Base-by-base conservation (phyloP, 2,797 vertebrate genomes). In the Micromesistius poutassou region DNA sequence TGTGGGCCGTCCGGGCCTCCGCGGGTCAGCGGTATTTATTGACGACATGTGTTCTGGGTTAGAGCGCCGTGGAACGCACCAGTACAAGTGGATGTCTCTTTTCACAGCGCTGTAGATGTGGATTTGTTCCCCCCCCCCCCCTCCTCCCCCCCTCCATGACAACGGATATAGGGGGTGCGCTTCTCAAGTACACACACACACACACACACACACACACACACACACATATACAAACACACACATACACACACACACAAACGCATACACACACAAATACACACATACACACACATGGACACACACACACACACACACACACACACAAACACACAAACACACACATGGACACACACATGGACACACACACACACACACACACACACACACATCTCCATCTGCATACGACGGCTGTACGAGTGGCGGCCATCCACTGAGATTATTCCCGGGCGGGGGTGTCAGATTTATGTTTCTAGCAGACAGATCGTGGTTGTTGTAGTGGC, bases 11-110 rank as follows among this genome's bases (percentile, higher is more conserved):
- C 93, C 87, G 91, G 79, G 88, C 90, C 94, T 93, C 85, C 93
- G 92, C 86, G 94, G 94, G 94, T 96, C 95, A 95, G 81, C 86
- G 94, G 87, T 90, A 88, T 96, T 96, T 96, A 95, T 93, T 95
- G 94, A 91, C 93, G 90, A 95, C 97, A 98, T 98, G 96, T 98
- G 96, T 95, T 96, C 89, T 89, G 94, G 95, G 86, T 94, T 95
- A 96, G 94, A 96, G 86, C 89, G 90, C 91, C 91, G 88, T 87
- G 91, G 93, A 93, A 93, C 88, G 95, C 95, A 93, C 94, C 95
- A 96, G 95, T 95, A 93, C 94, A 95, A 96, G 95, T 96, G 90
- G 95, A 96, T 95, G 94, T 94, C 89, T 95, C 92, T 94, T 94
- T 95, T 94, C 91, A 93, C 95, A 94, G 94, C 85, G 95, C 94